Base-by-base conservation (phyloP, 2,888 invertebrate genomes). In the Agrypnus murinus region DNA sequence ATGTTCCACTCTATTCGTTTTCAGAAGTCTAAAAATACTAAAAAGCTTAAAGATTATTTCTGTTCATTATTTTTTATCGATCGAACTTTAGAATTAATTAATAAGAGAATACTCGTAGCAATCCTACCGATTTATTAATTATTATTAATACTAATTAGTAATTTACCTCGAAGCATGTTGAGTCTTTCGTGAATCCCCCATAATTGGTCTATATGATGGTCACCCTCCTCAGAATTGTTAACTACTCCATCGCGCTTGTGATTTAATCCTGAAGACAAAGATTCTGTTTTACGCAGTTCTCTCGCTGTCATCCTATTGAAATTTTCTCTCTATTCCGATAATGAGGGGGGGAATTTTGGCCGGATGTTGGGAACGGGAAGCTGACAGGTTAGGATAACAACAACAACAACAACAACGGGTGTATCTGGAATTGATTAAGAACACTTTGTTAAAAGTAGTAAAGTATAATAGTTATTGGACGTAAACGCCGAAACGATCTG, bases 141-240 rank as follows among this genome's bases (percentile, higher is more conserved):
- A n/a, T 25, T 25, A 25, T 25, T 3, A 25, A 25, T 25, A 25
- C 12, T 1, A 31, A 48, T n/a, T 48, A n/a, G n/a, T n/a, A 48
- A 48, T 46, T 38, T 63, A 84, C 84, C 84, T 74, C 83, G 76
- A 12, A 84, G 72, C 34, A 73, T 74, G 65, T 80, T 77, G 14
- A 84, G 74, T 45, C 77, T 80, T 60, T 80, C 78, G 73, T 83
- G 83, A 72, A 83, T 82, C 43, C 79, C 77, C 84, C 83, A 83
- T 67, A 84, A 76, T 69, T 79, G 79, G 65, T 77, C 76, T 70
- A 84, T 82, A 67, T 80, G 77, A 1, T 78, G 75, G 71, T 78
- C 76, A 38, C 74, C 74, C 63, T 77, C 72, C 40, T 77, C 73
- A 17, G 75, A 75, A 32, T 74, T 69, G 69, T 73, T 75, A 40